These are phyloP conservation scores for Todiramphus chloris DNA, from an alignment of 2,113 vertebrate species.

Conservation along the genomic window DNA sequence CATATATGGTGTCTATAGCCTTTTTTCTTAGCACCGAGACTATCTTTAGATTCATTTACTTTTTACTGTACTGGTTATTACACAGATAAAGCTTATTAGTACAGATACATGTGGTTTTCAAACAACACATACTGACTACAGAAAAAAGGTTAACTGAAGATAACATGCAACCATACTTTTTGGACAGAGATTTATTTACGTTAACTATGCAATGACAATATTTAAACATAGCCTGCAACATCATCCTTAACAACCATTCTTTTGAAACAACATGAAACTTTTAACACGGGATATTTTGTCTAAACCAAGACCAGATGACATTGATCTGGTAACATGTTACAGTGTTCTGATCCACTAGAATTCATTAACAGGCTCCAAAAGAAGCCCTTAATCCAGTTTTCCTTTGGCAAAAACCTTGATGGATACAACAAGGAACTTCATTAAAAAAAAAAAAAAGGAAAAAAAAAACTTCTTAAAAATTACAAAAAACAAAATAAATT, in stretches of 20 bases:
- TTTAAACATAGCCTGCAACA: neutral
- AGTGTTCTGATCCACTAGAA: neutral
- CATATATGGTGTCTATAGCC: neutral
- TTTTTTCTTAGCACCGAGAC: neutral
- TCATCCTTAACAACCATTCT: neutral
- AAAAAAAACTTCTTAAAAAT: neutral
- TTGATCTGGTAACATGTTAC: neutral
- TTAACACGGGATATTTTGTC: neutral
- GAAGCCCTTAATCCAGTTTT: neutral
- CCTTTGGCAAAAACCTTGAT: neutral
- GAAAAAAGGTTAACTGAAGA: neutral
- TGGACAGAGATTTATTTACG: neutral
- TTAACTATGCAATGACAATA: neutral
- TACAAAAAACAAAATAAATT: too few relatives aligned
- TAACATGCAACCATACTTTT: neutral
- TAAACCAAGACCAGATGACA: neutral
- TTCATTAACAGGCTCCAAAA: neutral
- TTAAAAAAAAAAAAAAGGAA: neutral
- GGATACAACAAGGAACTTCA: neutral
- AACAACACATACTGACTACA: neutral
- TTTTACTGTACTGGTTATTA: neutral
- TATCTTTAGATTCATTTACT: neutral
- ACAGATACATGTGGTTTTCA: neutral
- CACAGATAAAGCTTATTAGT: neutral
- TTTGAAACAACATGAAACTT: neutral